Evolutionary conservation across 2,113 vertebrate species (phyloP), one percentile per base, ranked within the genome.

Genomic region (Scomber scombrus): DNA sequence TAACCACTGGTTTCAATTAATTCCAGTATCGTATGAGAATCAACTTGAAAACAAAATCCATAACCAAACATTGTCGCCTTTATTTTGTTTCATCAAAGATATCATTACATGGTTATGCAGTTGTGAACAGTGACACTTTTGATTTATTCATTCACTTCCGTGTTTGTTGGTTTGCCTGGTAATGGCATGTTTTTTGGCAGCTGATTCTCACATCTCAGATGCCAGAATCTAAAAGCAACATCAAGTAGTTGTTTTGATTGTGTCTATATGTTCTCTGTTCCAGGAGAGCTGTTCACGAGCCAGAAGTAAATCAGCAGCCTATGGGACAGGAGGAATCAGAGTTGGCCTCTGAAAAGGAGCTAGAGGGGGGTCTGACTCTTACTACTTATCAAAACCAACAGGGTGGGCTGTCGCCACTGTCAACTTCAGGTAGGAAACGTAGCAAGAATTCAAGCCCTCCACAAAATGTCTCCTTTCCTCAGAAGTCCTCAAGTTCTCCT

Each of bases 241-340:
- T 31, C 1, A 16, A 2, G 21, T 2, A 62, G 18, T 0, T 43
- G 1, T 57, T 71, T 31, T 29, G 6, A 47, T 7, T 74, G 40
- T 23, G 13, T 71, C 0, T 64, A 8, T 85, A 1, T 58, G 11
- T 52, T 67, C 77, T 1, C n/a, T n/a, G 0, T 18, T 58, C 13
- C 73, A 95, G 94, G 87, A 81, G 81, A 77, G 93, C 93, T 7
- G 11, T 94, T 14, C 87, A 89, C 0, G 86, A 74, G 0, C 83
- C 84, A 21, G 90, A 90, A 14, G 75, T 62, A 1, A 62, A 40
- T 0, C 86, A 76, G 71, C 72, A 73, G 74, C 83, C 82, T 79
- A 89, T 88, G 81, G 93, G 90, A 66, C 93, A 91, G 67, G 93
- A 95, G 61, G 93, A 93, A 51, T 92, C 92, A 0, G 93, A 93